Conservation (phyloP, 2,113 vertebrate species). For the Cathartes aura region DNA sequence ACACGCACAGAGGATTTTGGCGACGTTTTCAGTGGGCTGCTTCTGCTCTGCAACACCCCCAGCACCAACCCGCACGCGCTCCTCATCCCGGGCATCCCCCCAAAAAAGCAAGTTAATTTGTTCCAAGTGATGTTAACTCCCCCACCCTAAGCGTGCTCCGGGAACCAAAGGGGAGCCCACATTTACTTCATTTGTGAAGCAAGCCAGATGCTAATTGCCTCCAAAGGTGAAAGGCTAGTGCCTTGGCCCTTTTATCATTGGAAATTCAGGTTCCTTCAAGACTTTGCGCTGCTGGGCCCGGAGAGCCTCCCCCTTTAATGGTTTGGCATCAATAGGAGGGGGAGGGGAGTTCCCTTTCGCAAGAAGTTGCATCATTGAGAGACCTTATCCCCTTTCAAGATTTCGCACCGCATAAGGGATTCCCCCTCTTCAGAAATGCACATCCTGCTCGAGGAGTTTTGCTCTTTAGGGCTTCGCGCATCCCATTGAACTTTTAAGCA, state of each 20-base stretch:
- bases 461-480: constrained; percentile 38
- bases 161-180: constrained; percentile 64
- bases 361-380: constrained; percentile 56
- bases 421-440: constrained; percentile 62
- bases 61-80: not conserved
- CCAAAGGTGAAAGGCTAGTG: constrained; percentile 62
- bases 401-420: constrained; percentile 51
- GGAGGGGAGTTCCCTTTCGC: constrained; percentile 55
- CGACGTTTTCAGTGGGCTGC: not conserved
- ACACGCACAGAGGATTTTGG: not conserved
- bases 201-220: constrained; percentile 70
- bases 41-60: not conserved
- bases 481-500: constrained; percentile 62
- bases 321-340: constrained; percentile 56
- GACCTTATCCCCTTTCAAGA: constrained; percentile 56
- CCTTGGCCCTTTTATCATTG: constrained; percentile 64
- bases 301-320: constrained; percentile 51
- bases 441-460: constrained; percentile 46
- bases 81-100: not conserved
- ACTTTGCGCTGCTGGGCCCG: constrained; percentile 17
- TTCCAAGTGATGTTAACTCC: constrained; percentile 30
- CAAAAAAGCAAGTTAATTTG: not conserved
- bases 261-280: constrained; percentile 58
- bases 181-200: constrained; percentile 54
- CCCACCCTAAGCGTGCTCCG: constrained; percentile 44